phyloP scores from a whole-genome alignment of 2,888 invertebrate genomes.

The Latrodectus hesperus region DNA sequence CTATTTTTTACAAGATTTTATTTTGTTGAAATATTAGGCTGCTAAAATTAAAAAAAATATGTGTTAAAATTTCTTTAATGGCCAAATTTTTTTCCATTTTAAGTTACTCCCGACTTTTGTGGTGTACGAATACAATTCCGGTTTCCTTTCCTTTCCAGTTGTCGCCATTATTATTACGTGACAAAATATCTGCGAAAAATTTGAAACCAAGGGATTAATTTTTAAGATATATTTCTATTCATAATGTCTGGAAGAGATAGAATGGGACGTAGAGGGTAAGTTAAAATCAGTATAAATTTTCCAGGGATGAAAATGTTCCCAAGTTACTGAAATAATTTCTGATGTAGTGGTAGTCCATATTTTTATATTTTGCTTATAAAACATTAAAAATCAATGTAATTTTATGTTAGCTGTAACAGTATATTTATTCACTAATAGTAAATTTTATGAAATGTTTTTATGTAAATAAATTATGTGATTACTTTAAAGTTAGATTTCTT shows the following conservation, averaged over 20 bases:
- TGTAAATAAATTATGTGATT: too few species aligned
- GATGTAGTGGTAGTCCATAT: neutral
- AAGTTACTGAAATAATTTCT: neutral
- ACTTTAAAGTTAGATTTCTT: too few species aligned
- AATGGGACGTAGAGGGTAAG: conserved; percentile 63
- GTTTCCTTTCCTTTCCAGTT: neutral
- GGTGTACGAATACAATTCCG: conserved; percentile 29
- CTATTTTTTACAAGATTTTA: too few species aligned
- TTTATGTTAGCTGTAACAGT: too few species aligned
- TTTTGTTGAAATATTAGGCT: too few species aligned
- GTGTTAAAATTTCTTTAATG: too few species aligned
- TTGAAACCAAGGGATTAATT: neutral
- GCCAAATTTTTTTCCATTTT: too few species aligned
- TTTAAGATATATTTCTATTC: neutral
- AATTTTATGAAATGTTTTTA: too few species aligned
- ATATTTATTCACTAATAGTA: too few species aligned
- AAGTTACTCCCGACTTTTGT: neutral
- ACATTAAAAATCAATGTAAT: neutral
- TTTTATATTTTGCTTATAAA: neutral
- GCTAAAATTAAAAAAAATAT: too few species aligned
- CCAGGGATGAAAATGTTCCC: too few species aligned
- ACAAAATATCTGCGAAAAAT: neutral
- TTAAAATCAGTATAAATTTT: neutral
- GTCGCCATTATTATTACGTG: conserved; percentile 26
- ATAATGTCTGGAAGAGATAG: conserved; percentile 57